A percentile compares a stretch with the other conserved stretches of the same genome.
Conservation (phyloP, 1,140 invertebrate genomes). For the Drosophila repleta region DNA sequence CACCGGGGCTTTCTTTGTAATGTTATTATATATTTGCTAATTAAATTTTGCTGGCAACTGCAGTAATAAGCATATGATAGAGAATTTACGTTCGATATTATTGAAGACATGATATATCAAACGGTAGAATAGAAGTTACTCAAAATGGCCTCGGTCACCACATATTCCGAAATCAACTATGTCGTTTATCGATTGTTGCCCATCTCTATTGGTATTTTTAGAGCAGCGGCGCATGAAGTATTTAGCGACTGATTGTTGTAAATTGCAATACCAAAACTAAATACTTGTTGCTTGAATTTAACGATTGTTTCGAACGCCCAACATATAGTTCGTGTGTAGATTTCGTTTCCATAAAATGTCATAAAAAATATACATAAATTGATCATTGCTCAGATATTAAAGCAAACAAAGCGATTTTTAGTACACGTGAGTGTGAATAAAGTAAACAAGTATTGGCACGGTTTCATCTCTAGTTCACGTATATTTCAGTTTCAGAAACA, state of each 20-base stretch:
- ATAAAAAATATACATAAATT: not conserved
- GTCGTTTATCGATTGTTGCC: constrained; percentile 3
- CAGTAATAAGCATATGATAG: constrained; percentile 12
- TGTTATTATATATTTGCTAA: constrained; percentile 61
- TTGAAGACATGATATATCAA: not conserved
- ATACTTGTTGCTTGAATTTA: not conserved
- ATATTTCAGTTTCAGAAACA: constrained; percentile 34
- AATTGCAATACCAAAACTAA: not conserved
- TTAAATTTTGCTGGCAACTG: constrained; percentile 37
- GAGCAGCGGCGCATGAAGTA: not conserved
- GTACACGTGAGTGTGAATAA: not conserved
- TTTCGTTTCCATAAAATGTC: not conserved
- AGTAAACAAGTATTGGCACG: constrained; percentile 24
- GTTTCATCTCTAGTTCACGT: constrained; percentile 31
- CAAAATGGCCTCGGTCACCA: not conserved
- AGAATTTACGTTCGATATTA: not conserved
- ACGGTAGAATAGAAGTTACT: not conserved
- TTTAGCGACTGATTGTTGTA: not conserved
- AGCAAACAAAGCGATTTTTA: not conserved
- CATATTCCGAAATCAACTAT: not conserved
- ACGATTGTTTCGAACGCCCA: not conserved
- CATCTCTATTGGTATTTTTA: constrained; percentile 24
- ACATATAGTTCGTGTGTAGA: not conserved
- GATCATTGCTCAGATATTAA: not conserved
- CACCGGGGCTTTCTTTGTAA: constrained; percentile 60